Evolutionary conservation across 2,113 vertebrate species (phyloP), one percentile per base, ranked within the genome.

Genomic region (Chrysochloris asiatica): DNA sequence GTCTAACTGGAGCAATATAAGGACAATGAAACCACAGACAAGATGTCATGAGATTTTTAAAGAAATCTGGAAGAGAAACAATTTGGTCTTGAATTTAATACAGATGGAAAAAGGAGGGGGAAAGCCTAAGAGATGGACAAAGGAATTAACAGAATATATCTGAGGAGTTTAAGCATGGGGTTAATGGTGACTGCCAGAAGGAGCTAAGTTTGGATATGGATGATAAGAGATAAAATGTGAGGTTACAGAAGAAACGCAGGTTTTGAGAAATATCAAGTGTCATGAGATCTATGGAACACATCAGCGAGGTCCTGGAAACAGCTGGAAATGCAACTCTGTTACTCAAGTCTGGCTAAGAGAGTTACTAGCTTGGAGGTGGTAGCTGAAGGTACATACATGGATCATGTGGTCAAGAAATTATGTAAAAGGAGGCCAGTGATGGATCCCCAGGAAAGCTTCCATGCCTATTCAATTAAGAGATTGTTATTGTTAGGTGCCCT

Each of bases 51-150:
- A 78, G 45, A 71, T 93, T 33, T 50, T 63, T 54, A 45, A 83
- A 47, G 59, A 69, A 52, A 48, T 77, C 43, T 83, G n/a, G 8
- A 28, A 86, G 43, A 21, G 14, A 81, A 59, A 47, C 33, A 83
- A 33, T 45, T 45, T 71, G 3, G 28, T 6, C 47, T 84, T 85
- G 54, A 86, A 76, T 86, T 83, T 47, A 93, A 90, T 21, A 91
- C 3, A 43, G 12, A 48, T 54, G 48, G 83, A 17, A 88, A 79
- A 2, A 54, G 21, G 24, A 82, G 11, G 43, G 94, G 6, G 22
- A 90, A 92, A 47, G 2, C 16, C 78, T 61, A 67, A 30, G 22
- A 95, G 10, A 61, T 3, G 11, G 28, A 45, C 7, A 30, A 78
- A 86, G 11, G 17, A 86, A 80, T 61, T 8, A 43, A 71, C 33